Base-by-base conservation (phyloP, 2,888 invertebrate species). In the Acheta domesticus region DNA sequence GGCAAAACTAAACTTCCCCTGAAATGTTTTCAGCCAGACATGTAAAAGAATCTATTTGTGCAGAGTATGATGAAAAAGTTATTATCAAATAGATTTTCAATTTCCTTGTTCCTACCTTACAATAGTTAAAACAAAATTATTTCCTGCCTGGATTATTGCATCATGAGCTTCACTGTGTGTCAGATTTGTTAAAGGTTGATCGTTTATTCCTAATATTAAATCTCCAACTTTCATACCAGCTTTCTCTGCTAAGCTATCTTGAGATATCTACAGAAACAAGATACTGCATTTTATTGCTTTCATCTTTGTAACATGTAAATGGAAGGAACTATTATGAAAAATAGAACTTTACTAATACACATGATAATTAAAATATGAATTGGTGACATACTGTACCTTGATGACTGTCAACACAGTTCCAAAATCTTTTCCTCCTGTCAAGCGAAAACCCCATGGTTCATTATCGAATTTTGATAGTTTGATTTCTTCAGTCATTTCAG, bases 201-300 rank as follows among this genome's bases (percentile, higher is more conserved):
- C 92, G 85, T 94, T 94, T 83, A 98, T 92, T 83, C 91, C 90
- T 74, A 94, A 89, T 82, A 98, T 90, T 62, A 93, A 89, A 88
- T 98, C 98, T 20, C 96, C 96, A 19, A 93, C 91, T 85, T 91
- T 90, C 48, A 98, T 87, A 0, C 97, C 97, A 81, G 93, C 93
- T 83, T 91, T 88, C 85, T 96, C 94, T 0, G 98, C 96, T 74
- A 96, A 89, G 83, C 96, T 93, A 79, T 92, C 92, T 80, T 93
- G 93, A 73, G 91, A 88, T 21, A 98, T 94, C 97, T 97, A 85
- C 8, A 83, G 84, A 80, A 23, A 76, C 48, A 36, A 36, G 14
- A 36, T 21, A 49, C 11, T 12, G 48, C 11, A 14, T 11, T 21
- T 3, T 21, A 14, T 14, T 21, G 75, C 16, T 62, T 75, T 75